Evolutionary conservation across 2,797 vertebrate genomes (phyloP).

Genomic region (Rhadinocentrus ornatus): DNA sequence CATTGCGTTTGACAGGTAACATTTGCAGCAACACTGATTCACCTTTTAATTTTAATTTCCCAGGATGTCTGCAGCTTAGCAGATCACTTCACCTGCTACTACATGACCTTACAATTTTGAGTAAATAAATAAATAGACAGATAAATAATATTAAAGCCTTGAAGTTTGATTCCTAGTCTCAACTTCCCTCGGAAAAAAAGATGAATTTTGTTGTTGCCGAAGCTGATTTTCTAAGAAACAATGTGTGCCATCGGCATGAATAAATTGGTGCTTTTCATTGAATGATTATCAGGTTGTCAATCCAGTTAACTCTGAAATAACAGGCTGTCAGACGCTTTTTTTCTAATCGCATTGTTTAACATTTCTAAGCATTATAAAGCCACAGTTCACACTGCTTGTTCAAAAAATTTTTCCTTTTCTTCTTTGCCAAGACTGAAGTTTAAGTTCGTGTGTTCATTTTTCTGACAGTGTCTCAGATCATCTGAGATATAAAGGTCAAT

Average conservation of each 20-base stretch:
- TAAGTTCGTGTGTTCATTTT: slow-evolving; percentile 61
- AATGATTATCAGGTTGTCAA: slow-evolving; percentile 77
- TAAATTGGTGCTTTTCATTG: slow-evolving; percentile 69
- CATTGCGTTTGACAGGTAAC: slow-evolving; percentile 86
- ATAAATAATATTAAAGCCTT: slow-evolving; percentile 25
- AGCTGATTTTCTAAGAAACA: slow-evolving; percentile 56
- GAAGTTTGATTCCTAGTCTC: slow-evolving; percentile 37
- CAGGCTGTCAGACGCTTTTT: slow-evolving; percentile 60
- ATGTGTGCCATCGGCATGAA: slow-evolving; percentile 65
- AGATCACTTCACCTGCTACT: background rate
- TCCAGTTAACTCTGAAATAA: slow-evolving; percentile 71
- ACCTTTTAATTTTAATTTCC: slow-evolving; percentile 12
- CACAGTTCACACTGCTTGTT: slow-evolving; percentile 30
- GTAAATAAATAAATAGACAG: slow-evolving; percentile 7
- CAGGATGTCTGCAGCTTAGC: background rate
- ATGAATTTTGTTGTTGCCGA: slow-evolving; percentile 58
- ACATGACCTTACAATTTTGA: slow-evolving; percentile 3
- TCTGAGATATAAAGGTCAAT: slow-evolving; percentile 78
- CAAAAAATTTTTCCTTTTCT: slow-evolving; percentile 38
- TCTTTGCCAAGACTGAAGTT: slow-evolving; percentile 52
- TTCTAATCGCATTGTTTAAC: slow-evolving; percentile 60
- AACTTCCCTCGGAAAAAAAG: slow-evolving; percentile 25
- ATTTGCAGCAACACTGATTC: slow-evolving; percentile 17
- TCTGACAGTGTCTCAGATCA: slow-evolving; percentile 69
- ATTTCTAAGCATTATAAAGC: slow-evolving; percentile 58